A percentile compares a stretch with the other conserved stretches of the same genome.
phyloP scores from a whole-genome alignment of 2,113 vertebrate genomes.

The Microtus montanus region DNA sequence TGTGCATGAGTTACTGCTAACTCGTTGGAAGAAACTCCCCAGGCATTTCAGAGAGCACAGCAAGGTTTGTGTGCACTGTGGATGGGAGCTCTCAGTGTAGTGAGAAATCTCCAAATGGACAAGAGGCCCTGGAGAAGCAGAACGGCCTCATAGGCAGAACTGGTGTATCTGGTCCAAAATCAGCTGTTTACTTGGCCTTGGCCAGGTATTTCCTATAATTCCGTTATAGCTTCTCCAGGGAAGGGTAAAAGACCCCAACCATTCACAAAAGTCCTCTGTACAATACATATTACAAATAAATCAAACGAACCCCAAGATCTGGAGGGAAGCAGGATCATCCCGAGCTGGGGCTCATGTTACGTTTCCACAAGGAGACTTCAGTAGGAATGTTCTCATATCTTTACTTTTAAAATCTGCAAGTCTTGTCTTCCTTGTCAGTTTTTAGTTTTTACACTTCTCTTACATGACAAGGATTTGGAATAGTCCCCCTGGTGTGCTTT shows the following conservation, averaged over 20 bases:
- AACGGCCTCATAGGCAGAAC: conserved; percentile 52
- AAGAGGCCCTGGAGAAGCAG: neutral
- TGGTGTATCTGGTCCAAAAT: conserved; percentile 66
- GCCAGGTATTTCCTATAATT: neutral
- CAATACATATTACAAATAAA: conserved; percentile 56
- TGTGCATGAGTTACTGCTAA: conserved; percentile 52
- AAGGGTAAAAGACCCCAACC: neutral
- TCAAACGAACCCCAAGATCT: conserved; percentile 51
- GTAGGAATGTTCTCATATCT: neutral
- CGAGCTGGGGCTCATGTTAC: conserved; percentile 47
- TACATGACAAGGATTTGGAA: conserved; percentile 55
- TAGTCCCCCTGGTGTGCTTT: conserved; percentile 59
- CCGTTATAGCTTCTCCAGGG: conserved; percentile 5
- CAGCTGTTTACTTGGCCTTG: neutral
- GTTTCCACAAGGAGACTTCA: conserved; percentile 16
- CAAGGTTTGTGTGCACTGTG: neutral
- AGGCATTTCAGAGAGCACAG: neutral
- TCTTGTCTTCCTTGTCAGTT: conserved; percentile 63
- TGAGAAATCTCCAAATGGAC: neutral
- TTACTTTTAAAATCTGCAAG: conserved; percentile 54
- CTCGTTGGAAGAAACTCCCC: conserved; percentile 55
- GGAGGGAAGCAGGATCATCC: conserved; percentile 58
- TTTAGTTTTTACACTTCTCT: conserved; percentile 67
- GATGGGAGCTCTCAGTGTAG: conserved; percentile 44
- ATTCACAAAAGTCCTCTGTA: conserved; percentile 2